Evolutionary conservation across 1,140 invertebrate genomes (phyloP).

Genomic region (Caenorhabditis inopinata): DNA sequence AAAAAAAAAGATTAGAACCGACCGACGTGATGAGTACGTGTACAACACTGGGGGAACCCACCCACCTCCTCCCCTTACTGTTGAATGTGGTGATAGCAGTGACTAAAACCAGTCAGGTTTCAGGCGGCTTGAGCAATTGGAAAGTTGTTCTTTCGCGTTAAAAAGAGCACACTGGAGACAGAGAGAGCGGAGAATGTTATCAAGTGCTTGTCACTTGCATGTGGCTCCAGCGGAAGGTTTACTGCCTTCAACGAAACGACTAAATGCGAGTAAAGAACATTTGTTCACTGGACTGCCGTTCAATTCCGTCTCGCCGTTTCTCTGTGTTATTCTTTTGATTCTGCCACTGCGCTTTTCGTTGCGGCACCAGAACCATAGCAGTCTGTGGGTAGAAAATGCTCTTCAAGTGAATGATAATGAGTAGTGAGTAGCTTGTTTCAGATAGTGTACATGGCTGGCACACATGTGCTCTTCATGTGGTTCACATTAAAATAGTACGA

Average conservation of each 20-base stretch:
- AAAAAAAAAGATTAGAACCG: not conserved
- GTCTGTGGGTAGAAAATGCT: too few relatives aligned
- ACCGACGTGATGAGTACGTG: not conserved
- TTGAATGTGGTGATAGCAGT: not conserved
- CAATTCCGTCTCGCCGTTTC: too few relatives aligned
- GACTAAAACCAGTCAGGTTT: slow-evolving; percentile 27
- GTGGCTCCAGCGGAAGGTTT: not conserved
- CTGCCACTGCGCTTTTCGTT: too few relatives aligned
- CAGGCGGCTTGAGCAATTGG: slow-evolving; percentile 18
- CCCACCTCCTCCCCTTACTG: not conserved
- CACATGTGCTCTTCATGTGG: slow-evolving; percentile 27
- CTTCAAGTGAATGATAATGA: slow-evolving; percentile 7
- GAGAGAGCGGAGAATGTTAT: not conserved
- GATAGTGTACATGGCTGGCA: not conserved
- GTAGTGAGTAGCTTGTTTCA: too few relatives aligned
- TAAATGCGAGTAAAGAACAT: not conserved
- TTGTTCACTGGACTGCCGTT: not conserved
- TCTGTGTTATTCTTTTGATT: not conserved
- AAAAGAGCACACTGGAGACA: not conserved
- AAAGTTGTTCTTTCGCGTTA: slow-evolving; percentile 19
- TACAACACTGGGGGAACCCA: not conserved
- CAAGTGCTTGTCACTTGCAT: slow-evolving; percentile 13
- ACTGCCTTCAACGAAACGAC: slow-evolving; percentile 22
- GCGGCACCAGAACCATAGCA: too few relatives aligned
- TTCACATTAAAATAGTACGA: slow-evolving; percentile 14